phyloP scores from a whole-genome alignment of 2,888 invertebrate species.

The Loripinus fragilis region DNA sequence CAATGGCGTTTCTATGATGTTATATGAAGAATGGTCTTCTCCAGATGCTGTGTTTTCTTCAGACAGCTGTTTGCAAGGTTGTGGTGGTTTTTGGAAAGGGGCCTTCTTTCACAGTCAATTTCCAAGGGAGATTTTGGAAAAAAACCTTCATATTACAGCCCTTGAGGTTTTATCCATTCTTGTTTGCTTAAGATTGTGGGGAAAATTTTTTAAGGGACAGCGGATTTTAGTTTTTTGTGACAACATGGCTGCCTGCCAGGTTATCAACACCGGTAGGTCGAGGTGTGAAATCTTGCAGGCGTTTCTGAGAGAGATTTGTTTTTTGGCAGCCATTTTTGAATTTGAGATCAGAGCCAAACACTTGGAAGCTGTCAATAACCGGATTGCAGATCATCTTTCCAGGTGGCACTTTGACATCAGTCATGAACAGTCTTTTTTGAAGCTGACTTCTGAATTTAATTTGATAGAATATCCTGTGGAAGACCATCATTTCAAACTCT shows the following conservation, averaged over 20 bases:
- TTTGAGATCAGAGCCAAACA: not conserved
- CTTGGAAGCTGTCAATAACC: not conserved
- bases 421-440: not conserved
- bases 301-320: not conserved
- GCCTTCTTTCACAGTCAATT: not conserved
- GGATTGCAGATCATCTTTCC: not conserved
- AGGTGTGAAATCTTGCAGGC: not conserved
- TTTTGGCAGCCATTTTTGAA: not conserved
- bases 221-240: not conserved
- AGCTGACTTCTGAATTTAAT: not conserved
- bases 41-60: conserved; percentile 17
- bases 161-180: conserved; percentile 20
- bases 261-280: not conserved
- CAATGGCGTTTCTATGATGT: conserved; percentile 6
- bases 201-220: not conserved
- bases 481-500: not conserved
- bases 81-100: conserved; percentile 10
- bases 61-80: conserved; percentile 17
- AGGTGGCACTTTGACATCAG: not conserved
- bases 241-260: not conserved
- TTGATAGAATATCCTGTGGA: not conserved
- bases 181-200: conserved; percentile 6
- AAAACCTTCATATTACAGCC: not conserved
- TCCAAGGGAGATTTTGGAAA: not conserved
- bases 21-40: conserved; percentile 18